Base-by-base conservation (phyloP, 2,797 vertebrate species). In the Todus mexicanus region DNA sequence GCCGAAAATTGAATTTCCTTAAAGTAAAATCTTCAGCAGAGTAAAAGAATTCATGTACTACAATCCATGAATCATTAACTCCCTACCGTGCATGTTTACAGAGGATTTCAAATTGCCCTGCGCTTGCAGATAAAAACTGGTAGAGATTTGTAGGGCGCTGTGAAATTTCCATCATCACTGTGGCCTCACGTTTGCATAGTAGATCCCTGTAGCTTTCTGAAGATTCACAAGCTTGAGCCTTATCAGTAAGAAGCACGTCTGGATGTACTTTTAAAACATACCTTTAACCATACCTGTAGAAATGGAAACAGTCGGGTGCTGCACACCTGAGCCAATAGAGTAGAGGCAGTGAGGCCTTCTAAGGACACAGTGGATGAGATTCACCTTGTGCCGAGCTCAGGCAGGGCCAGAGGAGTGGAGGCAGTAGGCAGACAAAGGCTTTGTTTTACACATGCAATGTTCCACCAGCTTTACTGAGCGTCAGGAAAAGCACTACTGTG, bases 351-450 rank as follows among this genome's bases (percentile, higher is more conserved):
- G 64, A 89, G 23, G 26, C 6, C 38, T 40, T 51, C 42, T 38
- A 35, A 27, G 37, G 68, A 12, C 16, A 40, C 0, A 22, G 61
- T 0, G 4, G 13, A 10, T 3, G 17, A 65, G 57, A 74, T n/a
- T 33, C 71, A 29, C 29, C n/a, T 56, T 14, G 59, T 33, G 43
- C 35, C 57, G 47, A 27, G 40, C 12, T 19, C 29, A 1, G 0
- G 33, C 29, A 17, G 63, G 63, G n/a, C 57, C 57, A 51, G 60
- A 15, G 65, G 4, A 51, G 19, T 0, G 20, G 4, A 19, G 66
- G 54, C 74, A 73, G 53, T 0, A 38, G 51, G 33, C 64, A n/a
- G 53, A 40, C 27, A 7, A 45, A 61, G 69, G 57, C 15, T 75
- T n/a, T 31, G n/a, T 8, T 45, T 35, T 19, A 23, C 65, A 8